Base-by-base conservation (phyloP, 2,888 invertebrate species). In the Linnaemya tessellans region DNA sequence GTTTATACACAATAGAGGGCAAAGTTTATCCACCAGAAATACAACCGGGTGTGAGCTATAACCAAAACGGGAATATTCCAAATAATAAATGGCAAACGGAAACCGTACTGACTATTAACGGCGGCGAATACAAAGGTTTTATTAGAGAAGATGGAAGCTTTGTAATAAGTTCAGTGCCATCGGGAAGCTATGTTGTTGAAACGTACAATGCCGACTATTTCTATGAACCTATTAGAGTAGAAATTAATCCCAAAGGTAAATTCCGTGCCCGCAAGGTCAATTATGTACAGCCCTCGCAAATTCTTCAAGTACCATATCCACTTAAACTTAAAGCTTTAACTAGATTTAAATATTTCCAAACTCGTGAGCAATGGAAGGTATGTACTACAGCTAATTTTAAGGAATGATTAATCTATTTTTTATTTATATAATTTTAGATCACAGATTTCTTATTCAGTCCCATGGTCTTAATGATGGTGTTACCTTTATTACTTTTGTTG, bases 401-500 rank as follows among this genome's bases (percentile, higher is more conserved):
- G 5, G 0, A 68, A 22, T 15, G 3, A 25, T 9, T 65, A 5
- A 22, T 22, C 38, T 46, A 38, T 13, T 0, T 15, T 10, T 43
- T 22, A 8, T 46, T 65, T 43, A 18, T 25, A 11, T 11, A 11
- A 18, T 70, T 62, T 7, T 15, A 92, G 92, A 94, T 99, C 13
- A 98, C 98, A 0, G 99, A 99, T 93, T 97, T 99, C 92, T 92
- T 99, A 43, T 97, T 98, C 92, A 98, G 97, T 92, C 99, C 99
- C 2, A 99, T 99, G 98, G 97, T 99, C 7, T 94, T 99, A 86
- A 99, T 99, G 97, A 99, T 99, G 98, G 95, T 99, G 25, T 92
- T 99, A 87, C 99, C 99, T 0, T 93, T 99, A 41, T 91, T 98
- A 5, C 93, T 99, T 8, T 96, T 99, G 88, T 96, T 98, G 95